Percentiles rank a stretch among this genome's conserved stretches.
These are phyloP conservation scores for Notolabrus celidotus DNA, from an alignment of 2,797 vertebrate species.

Conservation along the genomic window DNA sequence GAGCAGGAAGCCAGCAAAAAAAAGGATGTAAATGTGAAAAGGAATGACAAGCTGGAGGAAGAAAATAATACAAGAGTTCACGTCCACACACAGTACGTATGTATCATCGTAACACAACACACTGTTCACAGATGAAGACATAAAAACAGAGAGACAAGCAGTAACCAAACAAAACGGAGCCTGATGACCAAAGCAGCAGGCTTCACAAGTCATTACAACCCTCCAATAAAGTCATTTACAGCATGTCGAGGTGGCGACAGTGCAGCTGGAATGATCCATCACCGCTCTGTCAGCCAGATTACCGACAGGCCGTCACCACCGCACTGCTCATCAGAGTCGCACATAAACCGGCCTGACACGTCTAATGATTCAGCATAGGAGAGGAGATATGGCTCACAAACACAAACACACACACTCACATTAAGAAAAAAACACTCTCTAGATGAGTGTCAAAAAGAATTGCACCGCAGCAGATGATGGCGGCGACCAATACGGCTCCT, in stretches of 20 bases:
- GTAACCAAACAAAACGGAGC: constrained; percentile 26
- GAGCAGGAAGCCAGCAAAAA: constrained; percentile 13
- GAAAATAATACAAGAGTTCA: constrained; percentile 4
- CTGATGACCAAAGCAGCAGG: constrained; percentile 28
- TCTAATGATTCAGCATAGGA: constrained; percentile 57
- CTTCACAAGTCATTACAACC: constrained; percentile 50
- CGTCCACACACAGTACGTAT: constrained; percentile 3
- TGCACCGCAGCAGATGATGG: constrained; percentile 19
- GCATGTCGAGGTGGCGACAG: constrained; percentile 34
- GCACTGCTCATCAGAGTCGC: constrained; percentile 49
- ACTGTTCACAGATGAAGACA: constrained; percentile 15
- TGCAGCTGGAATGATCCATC: constrained; percentile 62
- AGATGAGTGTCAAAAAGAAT: constrained; percentile 63
- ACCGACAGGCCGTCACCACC: constrained; percentile 32
- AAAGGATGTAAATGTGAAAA: constrained; percentile 39
- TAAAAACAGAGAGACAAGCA: constrained; percentile 8
- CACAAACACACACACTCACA: constrained; percentile 31
- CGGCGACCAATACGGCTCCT: constrained; percentile 39
- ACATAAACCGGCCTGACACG: constrained; percentile 64
- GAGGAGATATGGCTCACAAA: constrained; percentile 22
- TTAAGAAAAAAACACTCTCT: constrained; percentile 21
- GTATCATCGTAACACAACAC: constrained; percentile 20
- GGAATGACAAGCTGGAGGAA: constrained; percentile 24
- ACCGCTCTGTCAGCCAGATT: constrained; percentile 54
- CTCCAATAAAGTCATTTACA: constrained; percentile 51